Conservation (phyloP, 2,113 vertebrate genomes). For the Lagopus muta region DNA sequence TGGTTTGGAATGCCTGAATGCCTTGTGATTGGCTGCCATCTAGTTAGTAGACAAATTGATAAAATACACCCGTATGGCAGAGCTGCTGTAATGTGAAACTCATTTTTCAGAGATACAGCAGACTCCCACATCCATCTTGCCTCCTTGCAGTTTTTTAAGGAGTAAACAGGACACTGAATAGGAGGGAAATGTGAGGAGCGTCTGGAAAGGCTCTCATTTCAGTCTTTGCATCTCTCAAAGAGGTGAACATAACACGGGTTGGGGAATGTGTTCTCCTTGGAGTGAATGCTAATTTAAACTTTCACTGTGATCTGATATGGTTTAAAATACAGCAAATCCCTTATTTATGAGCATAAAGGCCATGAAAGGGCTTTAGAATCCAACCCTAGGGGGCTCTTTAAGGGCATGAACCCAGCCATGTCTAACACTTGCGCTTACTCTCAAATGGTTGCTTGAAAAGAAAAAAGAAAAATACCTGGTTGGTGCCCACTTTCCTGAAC, state of each 20-base stretch:
- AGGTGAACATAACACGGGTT: slow-evolving; percentile 23
- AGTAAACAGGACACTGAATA: not conserved
- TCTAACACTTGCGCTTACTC: slow-evolving; percentile 47
- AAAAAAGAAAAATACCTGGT: slow-evolving; percentile 12
- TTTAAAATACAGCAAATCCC: slow-evolving; percentile 60
- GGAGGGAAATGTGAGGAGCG: not conserved
- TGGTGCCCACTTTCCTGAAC: not conserved
- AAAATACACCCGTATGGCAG: not conserved
- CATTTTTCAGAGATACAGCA: not conserved
- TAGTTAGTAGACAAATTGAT: not conserved
- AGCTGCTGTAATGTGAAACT: slow-evolving; percentile 1
- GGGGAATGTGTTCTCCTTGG: slow-evolving; percentile 21
- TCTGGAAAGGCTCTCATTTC: slow-evolving; percentile 55
- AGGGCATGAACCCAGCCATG: slow-evolving; percentile 45
- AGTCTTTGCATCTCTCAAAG: slow-evolving; percentile 5
- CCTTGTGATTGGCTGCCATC: not conserved
- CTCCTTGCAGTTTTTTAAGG: not conserved
- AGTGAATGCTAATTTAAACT: slow-evolving; percentile 56
- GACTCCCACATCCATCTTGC: not conserved
- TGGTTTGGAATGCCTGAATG: not conserved
- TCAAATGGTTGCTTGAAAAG: slow-evolving; percentile 54
- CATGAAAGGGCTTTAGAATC: slow-evolving; percentile 64
- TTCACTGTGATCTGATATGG: slow-evolving; percentile 57
- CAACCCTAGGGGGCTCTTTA: slow-evolving; percentile 52
- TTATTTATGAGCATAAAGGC: slow-evolving; percentile 70